Percentiles rank a stretch among this genome's conserved stretches.
Evolutionary conservation across 2,797 vertebrate genomes (phyloP).

Genomic region (Gymnodraco acuticeps): DNA sequence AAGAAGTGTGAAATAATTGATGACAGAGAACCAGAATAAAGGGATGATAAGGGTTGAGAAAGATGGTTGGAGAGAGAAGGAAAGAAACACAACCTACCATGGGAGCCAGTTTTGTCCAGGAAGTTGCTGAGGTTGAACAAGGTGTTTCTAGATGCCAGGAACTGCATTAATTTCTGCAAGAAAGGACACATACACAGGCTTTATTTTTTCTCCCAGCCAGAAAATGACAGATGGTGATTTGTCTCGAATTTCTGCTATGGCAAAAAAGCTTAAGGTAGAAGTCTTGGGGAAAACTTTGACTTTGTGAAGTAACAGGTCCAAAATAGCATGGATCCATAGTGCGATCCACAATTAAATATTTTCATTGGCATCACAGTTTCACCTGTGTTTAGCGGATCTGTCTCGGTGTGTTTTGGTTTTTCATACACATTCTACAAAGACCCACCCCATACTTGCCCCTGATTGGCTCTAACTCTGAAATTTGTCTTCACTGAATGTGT

Average conservation of each 20-base stretch:
- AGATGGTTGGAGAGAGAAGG: not conserved
- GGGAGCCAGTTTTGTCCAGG: constrained; percentile 99
- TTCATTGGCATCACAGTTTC: too few species aligned
- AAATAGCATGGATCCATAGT: too few species aligned
- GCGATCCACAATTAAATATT: too few species aligned
- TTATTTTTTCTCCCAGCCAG: not conserved
- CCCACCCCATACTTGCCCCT: too few species aligned
- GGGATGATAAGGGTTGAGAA: not conserved
- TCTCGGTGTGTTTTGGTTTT: too few species aligned
- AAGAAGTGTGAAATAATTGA: not conserved
- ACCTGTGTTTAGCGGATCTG: too few species aligned
- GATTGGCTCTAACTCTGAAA: too few species aligned
- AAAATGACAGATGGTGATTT: not conserved
- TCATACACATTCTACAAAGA: too few species aligned
- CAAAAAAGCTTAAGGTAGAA: not conserved
- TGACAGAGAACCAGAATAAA: not conserved
- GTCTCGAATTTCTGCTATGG: not conserved
- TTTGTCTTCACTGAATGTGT: too few species aligned
- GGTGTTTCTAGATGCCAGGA: constrained; percentile 97
- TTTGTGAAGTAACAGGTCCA: too few species aligned
- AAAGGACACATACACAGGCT: constrained; percentile 34
- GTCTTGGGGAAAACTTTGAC: not conserved
- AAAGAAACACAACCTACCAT: constrained; percentile 86
- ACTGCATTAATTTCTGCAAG: constrained; percentile 95
- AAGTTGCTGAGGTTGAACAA: constrained; percentile 99